These are phyloP conservation scores for Siniperca scherzeri DNA, from an alignment of 2,797 vertebrate species.

Conservation along the genomic window DNA sequence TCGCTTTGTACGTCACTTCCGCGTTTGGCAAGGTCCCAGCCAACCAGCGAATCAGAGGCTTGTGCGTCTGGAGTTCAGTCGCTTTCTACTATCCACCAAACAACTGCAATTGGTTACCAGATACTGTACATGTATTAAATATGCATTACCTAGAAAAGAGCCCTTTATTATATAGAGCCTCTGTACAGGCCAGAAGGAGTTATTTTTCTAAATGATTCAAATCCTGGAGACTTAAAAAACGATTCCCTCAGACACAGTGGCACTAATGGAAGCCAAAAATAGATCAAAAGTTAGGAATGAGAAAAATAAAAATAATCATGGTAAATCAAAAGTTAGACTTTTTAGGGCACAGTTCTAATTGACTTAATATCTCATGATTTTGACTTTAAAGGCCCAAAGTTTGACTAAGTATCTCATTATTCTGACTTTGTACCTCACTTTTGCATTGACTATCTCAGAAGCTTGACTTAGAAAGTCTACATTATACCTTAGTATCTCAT, in stretches of 20 bases:
- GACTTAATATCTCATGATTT: too few species aligned
- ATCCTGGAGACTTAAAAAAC: neutral
- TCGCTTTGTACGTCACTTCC: slow-evolving; percentile 69
- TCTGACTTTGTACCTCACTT: neutral
- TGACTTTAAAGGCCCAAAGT: neutral
- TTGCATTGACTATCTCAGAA: neutral
- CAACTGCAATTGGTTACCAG: neutral
- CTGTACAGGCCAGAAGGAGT: too few species aligned
- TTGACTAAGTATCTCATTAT: neutral
- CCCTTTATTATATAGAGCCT: neutral
- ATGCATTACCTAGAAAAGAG: neutral
- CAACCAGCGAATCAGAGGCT: slow-evolving; percentile 51
- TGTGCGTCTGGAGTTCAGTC: slow-evolving; percentile 34
- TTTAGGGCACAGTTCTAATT: too few species aligned
- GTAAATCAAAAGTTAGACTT: neutral
- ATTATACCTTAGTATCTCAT: too few species aligned
- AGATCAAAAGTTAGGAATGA: neutral
- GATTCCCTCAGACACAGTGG: neutral
- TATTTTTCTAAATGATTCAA: neutral
- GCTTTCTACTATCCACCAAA: neutral
- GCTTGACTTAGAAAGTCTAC: neutral
- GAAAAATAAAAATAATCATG: neutral
- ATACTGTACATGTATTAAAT: neutral
- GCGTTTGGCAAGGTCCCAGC: slow-evolving; percentile 31
- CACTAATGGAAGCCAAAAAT: neutral